Percentiles rank a stretch among this genome's conserved stretches.
These are phyloP conservation scores for Apis dorsata DNA, from an alignment of 1,140 invertebrate species.

Conservation along the genomic window DNA sequence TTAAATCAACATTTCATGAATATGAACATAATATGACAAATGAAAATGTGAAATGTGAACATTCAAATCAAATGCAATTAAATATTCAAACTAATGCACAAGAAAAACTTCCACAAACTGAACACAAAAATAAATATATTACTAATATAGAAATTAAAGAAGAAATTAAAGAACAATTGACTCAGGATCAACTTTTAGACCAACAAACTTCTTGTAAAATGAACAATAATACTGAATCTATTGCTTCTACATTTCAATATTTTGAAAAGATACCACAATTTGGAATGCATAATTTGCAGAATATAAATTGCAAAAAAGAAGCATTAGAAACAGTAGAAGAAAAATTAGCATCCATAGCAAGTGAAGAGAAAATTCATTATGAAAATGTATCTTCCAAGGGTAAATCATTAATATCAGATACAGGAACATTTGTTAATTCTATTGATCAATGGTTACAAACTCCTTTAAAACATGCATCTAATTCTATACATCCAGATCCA, in stretches of 20 bases:
- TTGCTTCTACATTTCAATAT: background rate
- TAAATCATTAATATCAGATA: slow-evolving; percentile 3
- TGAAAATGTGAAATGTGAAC: background rate
- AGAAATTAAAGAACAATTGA: slow-evolving; percentile 7
- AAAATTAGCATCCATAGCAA: background rate
- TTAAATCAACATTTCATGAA: background rate
- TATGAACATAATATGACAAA: background rate
- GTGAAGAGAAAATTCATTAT: slow-evolving; percentile 11
- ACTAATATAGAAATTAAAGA: background rate
- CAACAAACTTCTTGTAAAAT: background rate
- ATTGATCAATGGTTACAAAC: slow-evolving; percentile 62
- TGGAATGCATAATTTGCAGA: background rate
- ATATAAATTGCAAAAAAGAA: slow-evolving; percentile 9
- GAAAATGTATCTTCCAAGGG: slow-evolving; percentile 11
- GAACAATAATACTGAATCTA: slow-evolving; percentile 1
- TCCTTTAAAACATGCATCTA: slow-evolving; percentile 69
- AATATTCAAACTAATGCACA: background rate
- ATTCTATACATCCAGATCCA: slow-evolving; percentile 63
- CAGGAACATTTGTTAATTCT: slow-evolving; percentile 12
- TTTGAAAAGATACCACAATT: background rate
- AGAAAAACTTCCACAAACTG: slow-evolving; percentile 1
- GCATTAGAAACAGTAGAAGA: background rate
- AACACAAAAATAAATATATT: slow-evolving; percentile 2
- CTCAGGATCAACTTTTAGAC: background rate
- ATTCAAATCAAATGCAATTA: slow-evolving; percentile 16